Evolutionary conservation across 1,140 invertebrate species (phyloP), one percentile per base, ranked within the genome.

Genomic region (Himalopsyche phryganea): DNA sequence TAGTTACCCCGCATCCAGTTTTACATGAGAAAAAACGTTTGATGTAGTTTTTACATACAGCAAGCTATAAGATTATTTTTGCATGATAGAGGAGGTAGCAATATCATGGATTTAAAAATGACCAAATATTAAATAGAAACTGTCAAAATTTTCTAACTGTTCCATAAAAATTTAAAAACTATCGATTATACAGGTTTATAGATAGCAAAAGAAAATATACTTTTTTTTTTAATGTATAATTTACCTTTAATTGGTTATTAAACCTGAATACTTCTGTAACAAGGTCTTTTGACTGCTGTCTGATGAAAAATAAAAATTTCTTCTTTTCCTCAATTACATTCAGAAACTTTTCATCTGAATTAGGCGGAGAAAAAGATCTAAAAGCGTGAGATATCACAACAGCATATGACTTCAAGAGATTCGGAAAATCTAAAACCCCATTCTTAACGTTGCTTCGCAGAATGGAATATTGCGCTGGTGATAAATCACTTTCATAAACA

Each of bases 371-470:
- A 18, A 42, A 58, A 11, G 23, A 33, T 44, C 44, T 36, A 20
- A 58, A 50, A 44, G 35, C 23, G 20, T 50, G 20, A 13, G 40
- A 6, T 7, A 58, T 50, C 40, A 58, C 11, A 18, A 58, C 20
- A 13, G 47, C 41, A 44, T 52, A 63, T 14, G 57, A 51, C 28
- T 50, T 46, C n/a, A 63, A 51, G 2, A 63, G 36, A 51, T 48
- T 57, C 5, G 61, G 57, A n/a, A 63, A 63, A 53, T 60, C 20
- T 18, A 63, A 49, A 2, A 58, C 36, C 14, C 45, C 46, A 50
- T 63, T 51, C 41, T 50, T 10, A 56, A 56, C 19, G 28, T 48
- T 49, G 13, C 19, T 56, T 41, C 45, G 36, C 9, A 56, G 32
- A 7, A 58, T 55, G 4, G 57, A 36, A 17, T 50, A 35, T 20